Conservation (phyloP, 1,140 invertebrate genomes). For the Drosophila sturtevanti region DNA sequence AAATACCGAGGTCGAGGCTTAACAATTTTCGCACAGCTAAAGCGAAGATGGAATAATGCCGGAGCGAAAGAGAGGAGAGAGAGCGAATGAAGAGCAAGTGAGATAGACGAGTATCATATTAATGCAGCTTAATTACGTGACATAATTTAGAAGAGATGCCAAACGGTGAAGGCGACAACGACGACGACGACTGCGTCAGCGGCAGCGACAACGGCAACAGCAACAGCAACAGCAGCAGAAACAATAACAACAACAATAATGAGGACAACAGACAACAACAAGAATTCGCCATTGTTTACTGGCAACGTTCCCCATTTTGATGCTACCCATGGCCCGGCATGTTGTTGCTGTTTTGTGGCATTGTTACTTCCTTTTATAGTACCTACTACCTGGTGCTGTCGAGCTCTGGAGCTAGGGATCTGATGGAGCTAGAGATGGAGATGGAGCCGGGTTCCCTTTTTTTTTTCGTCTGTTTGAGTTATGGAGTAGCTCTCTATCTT, state of each 20-base stretch:
- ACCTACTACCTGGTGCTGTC: constrained; percentile 31
- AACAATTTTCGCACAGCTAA: constrained; percentile 38
- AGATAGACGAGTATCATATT: constrained; percentile 37
- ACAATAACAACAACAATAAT: constrained; percentile 22
- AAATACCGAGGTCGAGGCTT: constrained; percentile 45
- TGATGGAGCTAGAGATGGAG: background rate
- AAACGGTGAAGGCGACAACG: constrained; percentile 27
- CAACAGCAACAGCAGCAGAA: constrained; percentile 10
- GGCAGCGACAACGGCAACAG: constrained; percentile 34
- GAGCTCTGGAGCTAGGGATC: too few relatives aligned
- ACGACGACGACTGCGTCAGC: constrained; percentile 29
- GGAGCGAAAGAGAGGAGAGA: background rate
- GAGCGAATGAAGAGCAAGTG: background rate
- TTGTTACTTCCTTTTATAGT: constrained; percentile 53
- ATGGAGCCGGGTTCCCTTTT: constrained; percentile 1
- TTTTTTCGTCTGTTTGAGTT: constrained; percentile 38
- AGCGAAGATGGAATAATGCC: background rate
- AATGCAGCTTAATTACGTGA: constrained; percentile 71
- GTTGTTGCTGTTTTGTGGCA: constrained; percentile 32
- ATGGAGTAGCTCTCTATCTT: constrained; percentile 26
- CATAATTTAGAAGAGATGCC: constrained; percentile 65
- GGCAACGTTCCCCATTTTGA: background rate
- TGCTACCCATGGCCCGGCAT: background rate
- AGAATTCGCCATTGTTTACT: constrained; percentile 56
- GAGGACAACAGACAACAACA: constrained; percentile 5